Conservation (phyloP, 2,113 vertebrate genomes). For the Alaudala cheleensis region DNA sequence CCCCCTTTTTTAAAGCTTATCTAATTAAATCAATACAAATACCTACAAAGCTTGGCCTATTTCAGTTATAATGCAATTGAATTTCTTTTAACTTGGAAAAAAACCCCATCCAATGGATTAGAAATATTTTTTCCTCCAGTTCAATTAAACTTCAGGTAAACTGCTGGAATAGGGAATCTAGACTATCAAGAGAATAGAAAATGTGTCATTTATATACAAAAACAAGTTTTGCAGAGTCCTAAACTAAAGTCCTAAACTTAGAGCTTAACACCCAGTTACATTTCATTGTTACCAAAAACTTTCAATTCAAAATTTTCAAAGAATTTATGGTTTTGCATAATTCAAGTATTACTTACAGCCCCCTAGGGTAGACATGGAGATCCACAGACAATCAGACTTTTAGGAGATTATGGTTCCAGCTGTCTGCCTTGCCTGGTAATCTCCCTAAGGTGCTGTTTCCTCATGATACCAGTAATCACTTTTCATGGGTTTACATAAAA, state of each 20-base stretch:
- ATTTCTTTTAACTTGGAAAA: neutral
- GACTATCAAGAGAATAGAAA: neutral
- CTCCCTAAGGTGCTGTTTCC: conserved; percentile 1
- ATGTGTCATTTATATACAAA: neutral
- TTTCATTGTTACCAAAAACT: neutral
- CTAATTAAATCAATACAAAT: conserved; percentile 16
- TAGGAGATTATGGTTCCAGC: conserved; percentile 24
- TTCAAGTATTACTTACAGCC: neutral
- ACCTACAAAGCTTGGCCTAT: neutral
- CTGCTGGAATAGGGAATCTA: neutral
- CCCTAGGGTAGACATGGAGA: neutral
- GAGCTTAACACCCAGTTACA: neutral
- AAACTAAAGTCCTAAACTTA: neutral
- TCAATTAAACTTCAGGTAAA: conserved; percentile 29
- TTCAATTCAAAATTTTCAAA: neutral
- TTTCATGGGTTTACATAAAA: conserved; percentile 31
- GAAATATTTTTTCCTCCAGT: neutral
- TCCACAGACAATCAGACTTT: neutral
- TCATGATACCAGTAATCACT: conserved; percentile 14
- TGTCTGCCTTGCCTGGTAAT: neutral
- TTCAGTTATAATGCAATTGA: neutral
- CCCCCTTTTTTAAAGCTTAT: neutral
- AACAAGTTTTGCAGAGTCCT: neutral
- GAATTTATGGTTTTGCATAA: neutral
- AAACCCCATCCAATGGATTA: neutral